Evolutionary conservation across 1,140 invertebrate genomes (phyloP).

Genomic region (Drosophila quadrilineata): DNA sequence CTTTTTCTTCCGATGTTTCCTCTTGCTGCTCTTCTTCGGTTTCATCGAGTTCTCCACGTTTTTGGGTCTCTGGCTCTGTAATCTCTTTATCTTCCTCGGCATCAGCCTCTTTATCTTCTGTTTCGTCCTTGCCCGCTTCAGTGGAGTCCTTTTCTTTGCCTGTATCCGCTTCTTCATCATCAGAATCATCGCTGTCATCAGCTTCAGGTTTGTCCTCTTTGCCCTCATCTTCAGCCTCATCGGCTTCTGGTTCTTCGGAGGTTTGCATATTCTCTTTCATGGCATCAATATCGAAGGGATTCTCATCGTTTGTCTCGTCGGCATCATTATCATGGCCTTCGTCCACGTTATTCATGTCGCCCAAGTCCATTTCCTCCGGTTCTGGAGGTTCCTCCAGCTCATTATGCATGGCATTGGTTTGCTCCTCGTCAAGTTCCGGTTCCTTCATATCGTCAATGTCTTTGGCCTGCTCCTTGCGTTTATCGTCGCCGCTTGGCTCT

Average conservation of each 20-base stretch:
- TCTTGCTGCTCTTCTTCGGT: conserved; percentile 68
- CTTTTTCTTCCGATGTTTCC: conserved; percentile 45
- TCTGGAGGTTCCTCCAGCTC: conserved; percentile 88
- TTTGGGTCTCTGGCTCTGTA: conserved; percentile 64
- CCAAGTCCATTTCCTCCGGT: conserved; percentile 92
- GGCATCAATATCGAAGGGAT: conserved; percentile 91
- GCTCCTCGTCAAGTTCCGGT: conserved; percentile 89
- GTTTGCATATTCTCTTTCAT: conserved; percentile 85
- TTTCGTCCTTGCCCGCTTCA: conserved; percentile 82
- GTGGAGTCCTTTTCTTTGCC: conserved; percentile 68
- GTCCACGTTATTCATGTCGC: conserved; percentile 92
- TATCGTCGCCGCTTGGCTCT: conserved; percentile 63
- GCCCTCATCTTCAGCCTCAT: conserved; percentile 77
- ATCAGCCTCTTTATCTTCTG: conserved; percentile 82
- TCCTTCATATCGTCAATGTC: conserved; percentile 85
- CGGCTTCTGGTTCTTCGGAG: conserved; percentile 81
- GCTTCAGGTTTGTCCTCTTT: conserved; percentile 82
- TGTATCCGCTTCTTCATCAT: conserved; percentile 71
- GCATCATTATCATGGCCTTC: conserved; percentile 85
- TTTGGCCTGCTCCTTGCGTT: conserved; percentile 72
- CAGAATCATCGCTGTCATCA: conserved; percentile 80
- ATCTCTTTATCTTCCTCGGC: conserved; percentile 82
- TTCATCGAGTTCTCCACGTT: conserved; percentile 49
- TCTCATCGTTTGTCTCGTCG: conserved; percentile 85
- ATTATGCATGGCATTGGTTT: conserved; percentile 93